Evolutionary conservation across 2,113 vertebrate species (phyloP), one percentile per base, ranked within the genome.

Genomic region (Charina bottae): DNA sequence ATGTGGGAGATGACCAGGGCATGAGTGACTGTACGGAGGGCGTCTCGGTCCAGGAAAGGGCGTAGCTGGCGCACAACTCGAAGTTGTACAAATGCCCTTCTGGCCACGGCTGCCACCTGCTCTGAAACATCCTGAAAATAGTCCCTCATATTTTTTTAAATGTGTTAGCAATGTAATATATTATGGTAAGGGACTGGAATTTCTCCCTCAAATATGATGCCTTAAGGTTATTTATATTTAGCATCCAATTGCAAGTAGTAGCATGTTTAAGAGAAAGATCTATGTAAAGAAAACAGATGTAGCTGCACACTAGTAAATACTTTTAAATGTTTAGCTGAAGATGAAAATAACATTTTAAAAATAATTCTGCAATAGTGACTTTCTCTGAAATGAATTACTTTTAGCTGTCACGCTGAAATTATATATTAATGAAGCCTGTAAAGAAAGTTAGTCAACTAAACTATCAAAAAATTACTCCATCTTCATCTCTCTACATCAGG

Each of bases 101-200:
- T n/a, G n/a, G n/a, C n/a, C n/a, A n/a, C n/a, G n/a, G n/a, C n/a
- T n/a, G n/a, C n/a, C n/a, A n/a, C n/a, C n/a, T n/a, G n/a, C n/a
- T n/a, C n/a, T n/a, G n/a, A n/a, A n/a, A n/a, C 0, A 2, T 91
- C 62, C 87, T 93, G 92, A 87, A 91, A 85, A 88, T 53, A 92
- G 68, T 84, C 2, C 49, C 90, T 87, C 90, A 62, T 1, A 5
- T 90, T 92, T 64, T 95, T 91, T 96, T 93, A 92, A 33, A 33
- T 87, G 94, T 95, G 91, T 86, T 96, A 96, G 96, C 95, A 96
- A 96, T 97, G 92, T 95, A 96, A 92, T 92, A 62, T 6, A 0
- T 94, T 96, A 94, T 93, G 95, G 95, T 19, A 96, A 95, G 12
- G 87, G 87, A 85, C 37, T 96, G 96, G 96, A 97, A 97, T 97